Evolutionary conservation across 30 jellyfish, hydroid and myxozoan genomes (phyloP).

Genomic region (Aurelia sp.): DNA sequence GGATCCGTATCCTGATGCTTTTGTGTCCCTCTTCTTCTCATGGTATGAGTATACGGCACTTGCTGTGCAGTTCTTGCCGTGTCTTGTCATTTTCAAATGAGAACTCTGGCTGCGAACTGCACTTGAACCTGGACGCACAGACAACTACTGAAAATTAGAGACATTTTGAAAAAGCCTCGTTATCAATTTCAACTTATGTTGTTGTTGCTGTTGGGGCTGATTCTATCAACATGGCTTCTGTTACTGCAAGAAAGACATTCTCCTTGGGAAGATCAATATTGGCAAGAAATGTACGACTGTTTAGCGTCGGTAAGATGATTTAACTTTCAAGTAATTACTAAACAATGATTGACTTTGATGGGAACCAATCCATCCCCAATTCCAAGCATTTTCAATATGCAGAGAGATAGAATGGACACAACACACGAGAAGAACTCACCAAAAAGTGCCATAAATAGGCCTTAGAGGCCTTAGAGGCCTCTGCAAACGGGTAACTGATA

Average conservation of each 20-base stretch:
- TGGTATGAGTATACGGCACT: constrained; percentile 96
- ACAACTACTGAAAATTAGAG: no score
- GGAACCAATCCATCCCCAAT: no score
- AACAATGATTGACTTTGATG: not conserved
- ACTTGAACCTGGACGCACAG: no score
- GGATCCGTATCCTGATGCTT: constrained; percentile 98
- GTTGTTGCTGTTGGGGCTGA: not conserved
- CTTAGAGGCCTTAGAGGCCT: no score
- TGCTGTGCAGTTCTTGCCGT: constrained; percentile 98
- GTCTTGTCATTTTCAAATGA: constrained; percentile 80
- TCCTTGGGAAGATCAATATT: not conserved
- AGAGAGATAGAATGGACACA: no score
- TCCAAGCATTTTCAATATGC: no score
- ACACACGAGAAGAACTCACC: no score
- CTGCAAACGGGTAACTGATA: no score
- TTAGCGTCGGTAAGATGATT: constrained; percentile 8
- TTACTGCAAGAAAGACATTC: constrained; percentile 9
- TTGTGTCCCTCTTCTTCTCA: constrained; percentile 93
- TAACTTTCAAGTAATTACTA: not conserved
- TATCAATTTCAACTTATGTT: not conserved
- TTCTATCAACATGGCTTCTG: constrained; percentile 18
- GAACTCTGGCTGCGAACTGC: not conserved
- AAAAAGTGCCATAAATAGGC: no score
- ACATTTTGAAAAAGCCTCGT: no score
- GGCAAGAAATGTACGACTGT: constrained; percentile 6